Evolutionary conservation across 1,140 invertebrate genomes (phyloP).

Genomic region (Aphis gossypii): DNA sequence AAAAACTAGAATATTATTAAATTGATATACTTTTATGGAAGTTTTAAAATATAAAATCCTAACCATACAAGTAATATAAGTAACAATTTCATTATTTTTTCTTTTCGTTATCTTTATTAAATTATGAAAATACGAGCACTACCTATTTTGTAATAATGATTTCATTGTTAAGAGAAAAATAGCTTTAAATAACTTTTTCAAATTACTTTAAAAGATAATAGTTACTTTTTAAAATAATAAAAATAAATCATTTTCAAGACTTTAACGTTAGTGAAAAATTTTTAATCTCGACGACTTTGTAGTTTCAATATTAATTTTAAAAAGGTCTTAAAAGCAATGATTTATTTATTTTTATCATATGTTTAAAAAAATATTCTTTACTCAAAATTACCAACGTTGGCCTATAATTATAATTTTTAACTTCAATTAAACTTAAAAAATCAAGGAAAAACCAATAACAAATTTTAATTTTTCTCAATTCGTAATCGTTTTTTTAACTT

Average conservation of each 20-base stretch:
- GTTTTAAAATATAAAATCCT: neutral
- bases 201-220: neutral
- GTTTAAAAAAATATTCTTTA: neutral
- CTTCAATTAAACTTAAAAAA: neutral
- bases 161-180: neutral
- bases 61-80: neutral
- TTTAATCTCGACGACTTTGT: neutral
- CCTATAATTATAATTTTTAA: neutral
- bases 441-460: neutral
- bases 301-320: constrained; percentile 11
- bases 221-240: neutral
- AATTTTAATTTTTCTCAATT: neutral
- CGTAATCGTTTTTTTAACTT: neutral
- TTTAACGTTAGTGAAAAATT: neutral
- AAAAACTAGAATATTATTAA: neutral
- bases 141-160: neutral
- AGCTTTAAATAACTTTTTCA: neutral
- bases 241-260: neutral
- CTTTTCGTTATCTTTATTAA: neutral
- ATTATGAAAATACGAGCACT: neutral
- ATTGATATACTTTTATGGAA: neutral
- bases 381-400: neutral
- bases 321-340: neutral
- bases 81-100: neutral
- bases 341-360: neutral